A percentile compares a stretch with the other conserved stretches of the same genome.
These are phyloP conservation scores for Rhyacophila evoluta DNA, from an alignment of 2,888 invertebrate genomes.

Conservation along the genomic window DNA sequence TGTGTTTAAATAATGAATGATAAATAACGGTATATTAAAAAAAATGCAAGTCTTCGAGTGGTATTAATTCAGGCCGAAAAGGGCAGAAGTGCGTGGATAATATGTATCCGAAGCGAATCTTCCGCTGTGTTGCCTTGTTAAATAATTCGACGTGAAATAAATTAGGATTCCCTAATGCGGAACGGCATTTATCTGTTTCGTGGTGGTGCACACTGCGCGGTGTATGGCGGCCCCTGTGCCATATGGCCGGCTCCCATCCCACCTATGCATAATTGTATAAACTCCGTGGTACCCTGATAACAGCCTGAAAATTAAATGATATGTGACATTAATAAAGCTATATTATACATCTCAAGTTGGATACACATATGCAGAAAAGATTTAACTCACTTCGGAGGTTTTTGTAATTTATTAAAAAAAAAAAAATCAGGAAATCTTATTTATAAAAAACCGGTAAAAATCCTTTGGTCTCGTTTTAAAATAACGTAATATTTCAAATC, in stretches of 20 bases:
- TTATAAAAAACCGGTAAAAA: too few species aligned
- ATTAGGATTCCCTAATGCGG: conserved; percentile 53
- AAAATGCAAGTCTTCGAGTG: neutral
- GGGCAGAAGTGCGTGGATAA: conserved; percentile 19
- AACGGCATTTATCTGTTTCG: conserved; percentile 47
- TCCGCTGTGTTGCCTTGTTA: conserved; percentile 26
- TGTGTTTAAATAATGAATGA: neutral
- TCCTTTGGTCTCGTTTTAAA: too few species aligned
- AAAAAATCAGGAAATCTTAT: too few species aligned
- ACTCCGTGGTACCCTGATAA: neutral
- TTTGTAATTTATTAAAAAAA: too few species aligned
- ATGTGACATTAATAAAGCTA: too few species aligned
- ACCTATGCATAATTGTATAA: neutral
- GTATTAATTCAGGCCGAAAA: neutral
- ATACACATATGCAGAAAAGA: too few species aligned
- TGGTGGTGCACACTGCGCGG: conserved; percentile 27
- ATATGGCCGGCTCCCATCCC: conserved; percentile 34
- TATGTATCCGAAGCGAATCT: conserved; percentile 6
- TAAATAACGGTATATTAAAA: neutral
- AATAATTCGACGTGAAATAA: conserved; percentile 47
- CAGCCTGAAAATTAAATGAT: too few species aligned
- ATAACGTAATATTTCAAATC: too few species aligned
- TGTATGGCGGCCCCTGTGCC: conserved; percentile 36
- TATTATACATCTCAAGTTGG: too few species aligned
- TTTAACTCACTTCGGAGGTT: too few species aligned